A percentile compares a stretch with the other conserved stretches of the same genome.
Conservation (phyloP, 2,797 vertebrate species). For the Chloroceryle amazona region DNA sequence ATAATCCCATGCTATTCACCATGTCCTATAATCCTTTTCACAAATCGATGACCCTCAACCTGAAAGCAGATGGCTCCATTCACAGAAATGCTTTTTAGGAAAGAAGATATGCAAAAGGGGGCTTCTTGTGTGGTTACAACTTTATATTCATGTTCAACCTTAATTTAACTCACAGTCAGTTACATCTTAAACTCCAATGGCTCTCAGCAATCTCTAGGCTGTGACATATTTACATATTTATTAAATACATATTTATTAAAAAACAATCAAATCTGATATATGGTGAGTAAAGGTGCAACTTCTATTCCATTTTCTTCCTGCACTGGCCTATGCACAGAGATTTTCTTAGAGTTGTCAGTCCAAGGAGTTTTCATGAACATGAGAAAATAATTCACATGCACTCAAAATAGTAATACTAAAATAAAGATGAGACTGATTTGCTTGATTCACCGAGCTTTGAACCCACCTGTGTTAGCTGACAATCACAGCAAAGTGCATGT, state of each 20-base stretch:
- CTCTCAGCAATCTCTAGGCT: neutral
- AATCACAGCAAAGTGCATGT: neutral
- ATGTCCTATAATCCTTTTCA: neutral
- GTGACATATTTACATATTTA: neutral
- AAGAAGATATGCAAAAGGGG: neutral
- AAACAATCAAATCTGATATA: neutral
- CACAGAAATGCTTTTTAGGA: neutral
- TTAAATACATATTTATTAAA: neutral
- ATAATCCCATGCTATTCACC: neutral
- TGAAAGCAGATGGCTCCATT: neutral
- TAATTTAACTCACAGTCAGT: neutral
- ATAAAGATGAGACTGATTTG: slow-evolving; percentile 2
- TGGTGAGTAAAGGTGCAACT: neutral
- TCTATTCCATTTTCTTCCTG: neutral
- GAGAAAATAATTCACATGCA: neutral
- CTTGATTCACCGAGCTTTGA: slow-evolving; percentile 10
- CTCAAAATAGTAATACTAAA: neutral
- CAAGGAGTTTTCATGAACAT: neutral
- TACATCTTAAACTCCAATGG: neutral
- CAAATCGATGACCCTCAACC: neutral
- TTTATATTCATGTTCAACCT: neutral
- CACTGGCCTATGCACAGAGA: neutral
- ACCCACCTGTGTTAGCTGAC: neutral
- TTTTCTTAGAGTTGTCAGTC: neutral
- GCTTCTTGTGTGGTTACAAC: fast-evolving